Evolutionary conservation across 2,113 vertebrate genomes (phyloP).

Genomic region (Sphyrna mokarran): DNA sequence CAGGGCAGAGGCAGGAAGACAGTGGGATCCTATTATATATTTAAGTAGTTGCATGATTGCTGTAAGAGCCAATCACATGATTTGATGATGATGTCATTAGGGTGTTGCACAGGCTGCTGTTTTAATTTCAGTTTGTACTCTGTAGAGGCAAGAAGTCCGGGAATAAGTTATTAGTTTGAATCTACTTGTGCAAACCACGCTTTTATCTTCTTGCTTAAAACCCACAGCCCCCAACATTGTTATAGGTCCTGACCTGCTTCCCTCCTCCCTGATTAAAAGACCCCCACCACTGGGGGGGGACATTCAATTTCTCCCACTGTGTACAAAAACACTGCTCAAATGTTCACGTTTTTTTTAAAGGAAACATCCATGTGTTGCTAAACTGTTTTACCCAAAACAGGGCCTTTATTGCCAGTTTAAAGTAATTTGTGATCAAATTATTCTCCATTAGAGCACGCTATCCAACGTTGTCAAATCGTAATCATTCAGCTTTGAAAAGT

Average conservation of each 20-base stretch:
- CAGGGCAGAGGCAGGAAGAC: neutral
- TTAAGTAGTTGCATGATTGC: no score
- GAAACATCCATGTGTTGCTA: neutral
- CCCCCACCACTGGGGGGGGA: neutral
- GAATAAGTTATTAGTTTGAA: no score
- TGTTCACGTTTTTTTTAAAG: no score
- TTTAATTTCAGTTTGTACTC: no score
- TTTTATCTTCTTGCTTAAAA: no score
- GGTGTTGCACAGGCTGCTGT: no score
- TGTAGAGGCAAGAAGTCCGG: no score
- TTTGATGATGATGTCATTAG: no score
- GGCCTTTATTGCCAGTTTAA: neutral
- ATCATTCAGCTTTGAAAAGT: neutral
- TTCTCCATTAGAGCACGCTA: neutral
- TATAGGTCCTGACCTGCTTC: neutral
- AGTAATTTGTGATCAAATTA: neutral
- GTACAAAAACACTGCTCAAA: neutral
- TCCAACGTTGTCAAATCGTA: neutral
- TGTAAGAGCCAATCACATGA: no score
- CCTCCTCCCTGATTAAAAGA: neutral
- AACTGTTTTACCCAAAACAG: neutral
- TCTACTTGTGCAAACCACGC: no score
- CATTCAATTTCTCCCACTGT: neutral
- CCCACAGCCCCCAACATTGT: no score
- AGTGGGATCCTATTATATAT: neutral